Percentiles rank a stretch among this genome's conserved stretches.
phyloP scores from a whole-genome alignment of 2,888 invertebrate genomes.

The Allolobophora icterica region DNA sequence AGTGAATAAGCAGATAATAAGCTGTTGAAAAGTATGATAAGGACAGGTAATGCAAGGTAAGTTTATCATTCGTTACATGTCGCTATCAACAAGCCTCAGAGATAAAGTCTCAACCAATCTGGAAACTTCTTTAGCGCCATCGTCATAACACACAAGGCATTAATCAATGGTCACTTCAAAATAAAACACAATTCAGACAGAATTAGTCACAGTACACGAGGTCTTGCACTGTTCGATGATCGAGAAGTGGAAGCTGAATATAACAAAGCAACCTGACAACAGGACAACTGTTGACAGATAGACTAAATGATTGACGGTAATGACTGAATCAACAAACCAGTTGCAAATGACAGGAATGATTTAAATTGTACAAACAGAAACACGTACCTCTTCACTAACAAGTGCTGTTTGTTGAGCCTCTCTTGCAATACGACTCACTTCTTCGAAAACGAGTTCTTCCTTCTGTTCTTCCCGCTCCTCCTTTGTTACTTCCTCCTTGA shows the following conservation, averaged over 20 bases:
- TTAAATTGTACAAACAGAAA: background rate
- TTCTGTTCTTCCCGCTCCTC: background rate
- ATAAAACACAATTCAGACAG: background rate
- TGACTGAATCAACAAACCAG: background rate
- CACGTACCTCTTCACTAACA: conserved; percentile 24
- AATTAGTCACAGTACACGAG: no score
- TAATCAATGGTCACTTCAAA: background rate
- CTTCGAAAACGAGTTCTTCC: conserved; percentile 11
- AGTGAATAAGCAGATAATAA: background rate
- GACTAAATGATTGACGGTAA: background rate
- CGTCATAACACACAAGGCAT: background rate
- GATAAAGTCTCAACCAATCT: background rate
- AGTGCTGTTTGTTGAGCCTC: conserved; percentile 7
- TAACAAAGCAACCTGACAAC: background rate
- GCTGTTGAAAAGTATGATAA: background rate
- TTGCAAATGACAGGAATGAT: background rate
- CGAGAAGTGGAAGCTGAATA: background rate
- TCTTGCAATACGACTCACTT: background rate
- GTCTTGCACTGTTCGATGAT: no score
- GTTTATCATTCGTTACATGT: no score
- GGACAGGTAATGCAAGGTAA: no score
- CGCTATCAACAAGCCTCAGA: background rate
- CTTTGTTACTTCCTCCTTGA: background rate
- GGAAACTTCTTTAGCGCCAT: background rate
- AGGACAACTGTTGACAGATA: background rate